A percentile compares a stretch with the other conserved stretches of the same genome.
Conservation (phyloP, 2,797 vertebrate species). For the Lophotriccus pileatus region DNA sequence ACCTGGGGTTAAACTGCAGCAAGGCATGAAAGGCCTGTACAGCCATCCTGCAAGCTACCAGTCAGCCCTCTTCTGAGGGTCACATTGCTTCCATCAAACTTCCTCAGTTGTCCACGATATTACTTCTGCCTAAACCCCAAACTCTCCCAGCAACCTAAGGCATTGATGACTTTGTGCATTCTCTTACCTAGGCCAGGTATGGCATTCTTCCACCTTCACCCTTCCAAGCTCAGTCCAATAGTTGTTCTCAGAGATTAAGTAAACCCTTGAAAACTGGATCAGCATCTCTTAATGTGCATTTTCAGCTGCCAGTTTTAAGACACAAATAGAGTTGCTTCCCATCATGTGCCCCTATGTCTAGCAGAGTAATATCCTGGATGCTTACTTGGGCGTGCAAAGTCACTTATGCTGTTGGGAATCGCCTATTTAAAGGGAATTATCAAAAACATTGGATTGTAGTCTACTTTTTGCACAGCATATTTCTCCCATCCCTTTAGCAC, state of each 20-base stretch:
- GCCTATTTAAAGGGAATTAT: background rate
- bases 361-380: fast-evolving
- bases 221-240: background rate
- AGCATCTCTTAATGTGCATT: background rate
- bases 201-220: background rate
- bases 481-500: background rate
- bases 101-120: background rate
- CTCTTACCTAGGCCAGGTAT: background rate
- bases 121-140: background rate
- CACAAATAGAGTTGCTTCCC: background rate
- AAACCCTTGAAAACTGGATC: background rate
- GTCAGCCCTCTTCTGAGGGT: background rate
- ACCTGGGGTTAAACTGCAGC: background rate
- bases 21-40: background rate
- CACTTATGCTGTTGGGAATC: background rate
- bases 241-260: background rate
- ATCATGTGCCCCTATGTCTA: too few species aligned
- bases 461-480: background rate
- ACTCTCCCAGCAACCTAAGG: background rate
- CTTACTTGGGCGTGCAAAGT: background rate
- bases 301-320: background rate
- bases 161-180: background rate
- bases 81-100: background rate
- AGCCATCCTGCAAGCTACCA: background rate
- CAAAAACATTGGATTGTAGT: background rate